Percentiles rank a stretch among this genome's conserved stretches.
Evolutionary conservation across 2,113 vertebrate species (phyloP).

Genomic region (Platysteira castanea): DNA sequence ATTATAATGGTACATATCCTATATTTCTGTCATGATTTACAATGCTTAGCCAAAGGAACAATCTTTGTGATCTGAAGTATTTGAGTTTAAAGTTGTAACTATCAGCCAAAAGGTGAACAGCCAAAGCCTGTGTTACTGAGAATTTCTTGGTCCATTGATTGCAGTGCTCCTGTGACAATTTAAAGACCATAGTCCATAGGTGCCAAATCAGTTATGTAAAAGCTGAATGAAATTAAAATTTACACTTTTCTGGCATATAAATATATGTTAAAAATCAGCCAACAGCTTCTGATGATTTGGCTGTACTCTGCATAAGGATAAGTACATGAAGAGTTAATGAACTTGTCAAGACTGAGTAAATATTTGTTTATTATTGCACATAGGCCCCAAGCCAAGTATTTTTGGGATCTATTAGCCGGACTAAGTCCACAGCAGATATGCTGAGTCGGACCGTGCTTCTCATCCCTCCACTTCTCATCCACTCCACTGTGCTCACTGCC

Average conservation of each 20-base stretch:
- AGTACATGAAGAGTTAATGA: not conserved
- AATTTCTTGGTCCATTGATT: not conserved
- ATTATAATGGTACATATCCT: not conserved
- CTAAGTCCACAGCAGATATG: not conserved
- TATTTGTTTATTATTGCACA: slow-evolving; percentile 10
- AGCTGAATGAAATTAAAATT: not conserved
- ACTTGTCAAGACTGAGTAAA: not conserved
- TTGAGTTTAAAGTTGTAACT: not conserved
- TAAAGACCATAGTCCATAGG: not conserved
- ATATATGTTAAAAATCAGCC: not conserved
- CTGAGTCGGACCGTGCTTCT: rapidly evolving
- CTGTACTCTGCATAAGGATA: not conserved
- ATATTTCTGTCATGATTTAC: not conserved
- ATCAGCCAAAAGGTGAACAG: not conserved
- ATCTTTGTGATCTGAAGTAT: not conserved
- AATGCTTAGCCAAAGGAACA: not conserved
- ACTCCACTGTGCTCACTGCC: not conserved
- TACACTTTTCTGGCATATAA: not conserved
- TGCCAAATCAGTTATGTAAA: slow-evolving; percentile 3
- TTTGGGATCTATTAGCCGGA: not conserved
- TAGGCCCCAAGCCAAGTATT: not conserved
- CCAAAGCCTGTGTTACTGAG: not conserved
- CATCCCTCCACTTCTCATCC: not conserved
- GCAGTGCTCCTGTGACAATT: not conserved
- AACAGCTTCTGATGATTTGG: not conserved